Percentiles rank a stretch among this genome's conserved stretches.
These are phyloP conservation scores for Austrofundulus limnaeus DNA, from an alignment of 2,113 vertebrate species.

Conservation along the genomic window DNA sequence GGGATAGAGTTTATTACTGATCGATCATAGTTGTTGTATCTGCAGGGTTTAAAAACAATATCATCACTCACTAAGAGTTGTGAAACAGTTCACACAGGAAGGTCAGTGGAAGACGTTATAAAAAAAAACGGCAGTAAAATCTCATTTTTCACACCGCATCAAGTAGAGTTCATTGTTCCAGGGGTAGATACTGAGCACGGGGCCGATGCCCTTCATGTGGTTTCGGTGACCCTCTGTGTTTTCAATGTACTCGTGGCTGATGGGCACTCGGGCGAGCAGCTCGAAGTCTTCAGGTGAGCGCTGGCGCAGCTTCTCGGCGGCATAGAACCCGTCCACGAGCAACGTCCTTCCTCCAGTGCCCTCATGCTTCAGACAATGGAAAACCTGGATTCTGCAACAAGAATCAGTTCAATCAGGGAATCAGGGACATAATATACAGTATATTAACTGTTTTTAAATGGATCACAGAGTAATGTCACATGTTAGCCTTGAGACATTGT, in stretches of 20 bases:
- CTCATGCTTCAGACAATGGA: slow-evolving; percentile 92
- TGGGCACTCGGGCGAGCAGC: slow-evolving; percentile 84
- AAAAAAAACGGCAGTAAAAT: not conserved
- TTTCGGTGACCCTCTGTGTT: slow-evolving; percentile 80
- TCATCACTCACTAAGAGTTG: no score
- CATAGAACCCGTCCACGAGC: slow-evolving; percentile 91
- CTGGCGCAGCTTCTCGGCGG: slow-evolving; percentile 83
- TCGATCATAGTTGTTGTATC: slow-evolving; percentile 96
- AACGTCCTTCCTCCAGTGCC: slow-evolving; percentile 89
- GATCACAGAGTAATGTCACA: no score
- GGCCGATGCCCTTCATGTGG: slow-evolving; percentile 88
- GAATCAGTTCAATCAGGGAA: no score
- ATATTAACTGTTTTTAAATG: no score
- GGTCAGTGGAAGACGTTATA: no score
- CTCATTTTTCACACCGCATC: slow-evolving; percentile 80
- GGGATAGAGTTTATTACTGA: slow-evolving; percentile 87
- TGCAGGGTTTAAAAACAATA: slow-evolving; percentile 36
- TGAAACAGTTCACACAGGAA: no score
- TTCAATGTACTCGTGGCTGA: slow-evolving; percentile 91
- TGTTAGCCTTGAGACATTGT: no score
- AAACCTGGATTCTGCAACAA: slow-evolving; percentile 87
- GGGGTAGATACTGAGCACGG: slow-evolving; percentile 86
- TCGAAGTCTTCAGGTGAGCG: slow-evolving; percentile 82
- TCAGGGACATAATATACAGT: no score
- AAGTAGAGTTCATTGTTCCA: slow-evolving; percentile 95